Conservation (phyloP, 2,113 vertebrate genomes). For the Globicephala melas region DNA sequence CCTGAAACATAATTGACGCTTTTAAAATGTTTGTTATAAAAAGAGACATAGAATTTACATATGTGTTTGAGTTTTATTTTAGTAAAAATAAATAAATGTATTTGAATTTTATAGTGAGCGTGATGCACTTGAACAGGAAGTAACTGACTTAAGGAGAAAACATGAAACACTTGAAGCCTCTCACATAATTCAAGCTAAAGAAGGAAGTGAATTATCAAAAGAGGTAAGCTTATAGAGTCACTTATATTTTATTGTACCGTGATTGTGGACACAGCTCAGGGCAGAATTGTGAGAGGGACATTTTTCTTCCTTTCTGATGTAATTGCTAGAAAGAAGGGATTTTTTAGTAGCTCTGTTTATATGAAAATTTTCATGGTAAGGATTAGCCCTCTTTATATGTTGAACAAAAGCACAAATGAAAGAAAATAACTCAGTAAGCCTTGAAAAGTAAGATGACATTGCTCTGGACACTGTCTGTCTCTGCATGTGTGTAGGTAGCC, state of each 20-base stretch:
- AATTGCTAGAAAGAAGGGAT: not conserved
- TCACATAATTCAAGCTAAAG: constrained; percentile 86
- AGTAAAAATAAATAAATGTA: not conserved
- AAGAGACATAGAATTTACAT: not conserved
- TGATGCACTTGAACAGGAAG: constrained; percentile 90
- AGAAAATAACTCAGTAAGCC: not conserved
- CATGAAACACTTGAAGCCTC: constrained; percentile 88
- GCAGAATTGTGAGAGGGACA: not conserved
- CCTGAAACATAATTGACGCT: not conserved
- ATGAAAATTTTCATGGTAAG: not conserved
- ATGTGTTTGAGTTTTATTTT: constrained; percentile 50
- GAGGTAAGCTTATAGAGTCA: constrained; percentile 85
- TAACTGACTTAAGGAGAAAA: constrained; percentile 88
- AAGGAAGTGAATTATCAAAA: constrained; percentile 90
- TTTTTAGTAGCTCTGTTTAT: constrained; percentile 1
- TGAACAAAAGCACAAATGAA: not conserved
- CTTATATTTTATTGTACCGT: not conserved
- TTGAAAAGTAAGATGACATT: not conserved
- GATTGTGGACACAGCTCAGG: not conserved
- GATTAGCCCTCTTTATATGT: not conserved
- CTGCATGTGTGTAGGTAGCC: constrained; percentile 81
- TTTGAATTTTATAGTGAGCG: constrained; percentile 86
- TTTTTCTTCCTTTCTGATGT: constrained; percentile 14
- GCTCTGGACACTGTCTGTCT: not conserved
- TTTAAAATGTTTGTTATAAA: not conserved